Conservation (phyloP, 2,888 invertebrate species). For the Norana najaformis region DNA sequence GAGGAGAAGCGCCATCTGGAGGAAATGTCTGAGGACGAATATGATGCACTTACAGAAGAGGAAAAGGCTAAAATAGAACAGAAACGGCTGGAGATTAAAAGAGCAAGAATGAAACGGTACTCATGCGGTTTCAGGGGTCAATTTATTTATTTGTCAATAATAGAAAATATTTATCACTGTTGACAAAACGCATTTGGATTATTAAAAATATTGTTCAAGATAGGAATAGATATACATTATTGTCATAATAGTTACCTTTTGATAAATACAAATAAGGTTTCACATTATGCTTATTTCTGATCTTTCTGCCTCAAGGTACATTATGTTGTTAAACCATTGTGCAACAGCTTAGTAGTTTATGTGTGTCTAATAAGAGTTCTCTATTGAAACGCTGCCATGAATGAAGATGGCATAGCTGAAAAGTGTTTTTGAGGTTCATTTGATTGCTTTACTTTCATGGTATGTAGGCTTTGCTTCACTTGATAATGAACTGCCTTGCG, state of each 20-base stretch:
- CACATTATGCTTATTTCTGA: background rate
- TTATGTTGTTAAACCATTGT: background rate
- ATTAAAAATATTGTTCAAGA: background rate
- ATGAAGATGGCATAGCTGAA: too few relatives aligned
- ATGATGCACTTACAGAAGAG: constrained; percentile 60
- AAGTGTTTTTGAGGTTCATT: background rate
- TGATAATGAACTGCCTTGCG: background rate
- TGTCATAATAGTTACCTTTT: background rate
- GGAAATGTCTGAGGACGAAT: constrained; percentile 63
- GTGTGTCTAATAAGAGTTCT: too few relatives aligned
- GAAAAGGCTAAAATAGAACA: constrained; percentile 58
- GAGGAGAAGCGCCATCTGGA: constrained; percentile 56
- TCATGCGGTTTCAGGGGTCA: background rate
- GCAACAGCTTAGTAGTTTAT: background rate
- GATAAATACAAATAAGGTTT: background rate
- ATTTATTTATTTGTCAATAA: background rate
- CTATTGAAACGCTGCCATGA: too few relatives aligned
- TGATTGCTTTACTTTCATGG: background rate
- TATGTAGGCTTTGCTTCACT: background rate
- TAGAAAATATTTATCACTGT: background rate
- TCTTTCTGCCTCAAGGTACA: background rate
- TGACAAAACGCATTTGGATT: too few relatives aligned
- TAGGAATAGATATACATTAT: background rate
- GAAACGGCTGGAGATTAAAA: constrained; percentile 59
- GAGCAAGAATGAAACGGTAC: constrained; percentile 58